A percentile compares a stretch with the other conserved stretches of the same genome.
phyloP scores from a whole-genome alignment of 2,797 vertebrate genomes.

The Nasua narica region DNA sequence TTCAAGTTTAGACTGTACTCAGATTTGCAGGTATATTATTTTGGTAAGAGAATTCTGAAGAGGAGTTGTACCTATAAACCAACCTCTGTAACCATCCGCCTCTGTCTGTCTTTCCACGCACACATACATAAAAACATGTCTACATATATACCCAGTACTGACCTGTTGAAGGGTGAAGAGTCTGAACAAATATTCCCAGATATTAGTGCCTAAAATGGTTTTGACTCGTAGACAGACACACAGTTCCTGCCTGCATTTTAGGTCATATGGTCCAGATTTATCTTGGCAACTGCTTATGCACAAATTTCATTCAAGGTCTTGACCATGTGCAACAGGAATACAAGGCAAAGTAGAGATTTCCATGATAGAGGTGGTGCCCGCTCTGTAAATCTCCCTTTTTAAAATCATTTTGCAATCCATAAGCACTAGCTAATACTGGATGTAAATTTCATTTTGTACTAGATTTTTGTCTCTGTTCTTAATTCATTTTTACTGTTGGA shows the following conservation, averaged over 20 bases:
- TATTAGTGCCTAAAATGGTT: not conserved
- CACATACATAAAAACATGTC: not conserved
- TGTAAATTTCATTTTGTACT: slow-evolving; percentile 7
- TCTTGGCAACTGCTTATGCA: not conserved
- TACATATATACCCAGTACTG: not conserved
- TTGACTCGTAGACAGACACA: not conserved
- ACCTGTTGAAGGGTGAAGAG: not conserved
- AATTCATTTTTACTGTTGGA: slow-evolving; percentile 20
- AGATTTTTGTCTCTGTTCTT: slow-evolving; percentile 31
- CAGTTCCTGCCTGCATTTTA: not conserved
- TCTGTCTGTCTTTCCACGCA: not conserved
- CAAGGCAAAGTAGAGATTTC: not conserved
- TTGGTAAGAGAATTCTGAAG: not conserved
- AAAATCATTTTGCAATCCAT: slow-evolving; percentile 31
- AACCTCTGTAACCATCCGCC: not conserved
- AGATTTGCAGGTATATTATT: slow-evolving; percentile 6
- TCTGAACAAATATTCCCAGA: not conserved
- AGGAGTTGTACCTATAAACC: not conserved
- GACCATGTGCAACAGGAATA: not conserved
- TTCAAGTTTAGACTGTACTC: not conserved
- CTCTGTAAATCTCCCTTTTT: not conserved
- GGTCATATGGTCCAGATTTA: not conserved
- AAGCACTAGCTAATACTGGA: not conserved
- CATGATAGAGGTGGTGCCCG: not conserved
- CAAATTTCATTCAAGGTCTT: not conserved